These are phyloP conservation scores for Streptopelia turtur DNA, from an alignment of 2,797 vertebrate genomes.

Conservation along the genomic window DNA sequence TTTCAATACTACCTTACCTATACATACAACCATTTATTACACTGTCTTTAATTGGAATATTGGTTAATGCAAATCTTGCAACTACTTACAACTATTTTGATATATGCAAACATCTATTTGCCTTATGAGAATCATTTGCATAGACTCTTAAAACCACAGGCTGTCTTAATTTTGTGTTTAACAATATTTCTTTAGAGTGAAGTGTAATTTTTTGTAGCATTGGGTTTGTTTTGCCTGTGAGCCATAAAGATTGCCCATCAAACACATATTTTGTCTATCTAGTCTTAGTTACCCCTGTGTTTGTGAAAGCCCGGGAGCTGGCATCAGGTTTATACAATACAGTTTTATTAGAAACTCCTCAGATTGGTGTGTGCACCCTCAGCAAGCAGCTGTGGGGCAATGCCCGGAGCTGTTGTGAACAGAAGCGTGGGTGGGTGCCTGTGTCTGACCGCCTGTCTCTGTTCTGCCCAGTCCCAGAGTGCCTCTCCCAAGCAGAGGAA, in stretches of 20 bases:
- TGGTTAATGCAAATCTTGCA: not conserved
- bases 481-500: conserved; percentile 89
- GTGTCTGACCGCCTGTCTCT: not conserved
- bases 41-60: not conserved
- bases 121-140: not conserved
- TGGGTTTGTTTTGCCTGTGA: not conserved
- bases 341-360: not conserved
- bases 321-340: rapidly evolving
- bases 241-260: not conserved
- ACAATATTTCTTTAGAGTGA: not conserved
- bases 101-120: not conserved
- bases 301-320: not conserved
- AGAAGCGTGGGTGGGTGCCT: rapidly evolving
- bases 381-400: not conserved
- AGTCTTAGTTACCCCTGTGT: not conserved
- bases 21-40: not conserved
- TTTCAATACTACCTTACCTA: not conserved
- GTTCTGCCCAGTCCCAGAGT: conserved; percentile 75
- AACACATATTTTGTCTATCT: not conserved
- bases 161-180: not conserved
- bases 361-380: not conserved
- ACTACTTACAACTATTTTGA: not conserved
- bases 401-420: not conserved
- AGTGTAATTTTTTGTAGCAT: not conserved
- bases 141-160: not conserved